A percentile compares a stretch with the other conserved stretches of the same genome.
These are phyloP conservation scores for Leucania comma DNA, from an alignment of 2,888 invertebrate genomes.

Conservation along the genomic window DNA sequence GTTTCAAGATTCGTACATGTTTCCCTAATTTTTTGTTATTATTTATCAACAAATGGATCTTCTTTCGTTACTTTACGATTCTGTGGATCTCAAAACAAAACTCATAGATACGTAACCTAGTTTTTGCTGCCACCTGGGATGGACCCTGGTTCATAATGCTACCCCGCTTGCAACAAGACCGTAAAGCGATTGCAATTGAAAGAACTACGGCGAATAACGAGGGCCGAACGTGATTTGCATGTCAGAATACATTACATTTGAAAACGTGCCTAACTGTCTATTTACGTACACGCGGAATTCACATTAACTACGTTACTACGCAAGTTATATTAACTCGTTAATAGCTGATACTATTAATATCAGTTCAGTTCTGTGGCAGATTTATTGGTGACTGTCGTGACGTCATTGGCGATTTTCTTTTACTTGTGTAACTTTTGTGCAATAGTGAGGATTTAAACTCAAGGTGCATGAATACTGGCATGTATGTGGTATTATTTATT, in stretches of 20 bases:
- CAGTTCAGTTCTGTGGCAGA: slow-evolving; percentile 17
- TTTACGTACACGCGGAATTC: slow-evolving; percentile 49
- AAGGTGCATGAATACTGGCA: slow-evolving; percentile 25
- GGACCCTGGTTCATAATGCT: slow-evolving; percentile 1
- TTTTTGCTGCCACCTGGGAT: background rate
- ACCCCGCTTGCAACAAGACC: slow-evolving; percentile 3
- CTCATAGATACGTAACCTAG: background rate
- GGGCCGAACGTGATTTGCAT: slow-evolving; percentile 50
- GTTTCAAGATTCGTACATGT: background rate
- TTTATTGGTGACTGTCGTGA: slow-evolving; percentile 36
- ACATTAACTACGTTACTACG: slow-evolving; percentile 43
- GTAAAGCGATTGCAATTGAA: slow-evolving; percentile 37
- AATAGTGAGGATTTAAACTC: slow-evolving; percentile 14
- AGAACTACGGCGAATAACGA: slow-evolving; percentile 51
- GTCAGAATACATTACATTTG: slow-evolving; percentile 51
- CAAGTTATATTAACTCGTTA: slow-evolving; percentile 34
- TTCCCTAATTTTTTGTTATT: background rate
- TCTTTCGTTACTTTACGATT: background rate
- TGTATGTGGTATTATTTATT: slow-evolving; percentile 1
- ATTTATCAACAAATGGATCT: background rate
- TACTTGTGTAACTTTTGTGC: slow-evolving; percentile 38
- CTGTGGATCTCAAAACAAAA: background rate
- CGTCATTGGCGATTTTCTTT: slow-evolving; percentile 28
- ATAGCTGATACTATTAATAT: slow-evolving; percentile 32
- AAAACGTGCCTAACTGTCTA: slow-evolving; percentile 51